These are phyloP conservation scores for Zaprionus vittiger DNA, from an alignment of 1,140 invertebrate genomes.

Conservation along the genomic window DNA sequence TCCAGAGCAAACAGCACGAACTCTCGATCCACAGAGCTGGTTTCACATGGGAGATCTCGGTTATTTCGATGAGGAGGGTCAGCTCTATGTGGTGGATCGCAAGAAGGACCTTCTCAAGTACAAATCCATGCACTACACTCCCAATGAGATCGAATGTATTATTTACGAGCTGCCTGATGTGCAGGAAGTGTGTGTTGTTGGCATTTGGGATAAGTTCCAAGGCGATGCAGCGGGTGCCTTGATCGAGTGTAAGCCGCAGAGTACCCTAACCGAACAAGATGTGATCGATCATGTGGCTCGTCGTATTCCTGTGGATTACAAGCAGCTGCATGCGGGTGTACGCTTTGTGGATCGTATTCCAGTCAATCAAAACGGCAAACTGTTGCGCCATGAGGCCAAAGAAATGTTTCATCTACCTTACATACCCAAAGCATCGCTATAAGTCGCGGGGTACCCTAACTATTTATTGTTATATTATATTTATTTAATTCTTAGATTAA, in stretches of 20 bases:
- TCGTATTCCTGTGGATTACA: conserved; percentile 78
- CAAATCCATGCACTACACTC: conserved; percentile 62
- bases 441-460: neutral
- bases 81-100: conserved; percentile 88
- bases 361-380: conserved; percentile 87
- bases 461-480: neutral
- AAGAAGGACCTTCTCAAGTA: conserved; percentile 91
- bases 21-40: conserved; percentile 87
- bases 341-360: conserved; percentile 87
- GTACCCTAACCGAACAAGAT: conserved; percentile 30
- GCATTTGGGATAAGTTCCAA: conserved; percentile 34
- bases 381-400: conserved; percentile 85
- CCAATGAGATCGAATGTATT: conserved; percentile 57
- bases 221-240: conserved; percentile 55
- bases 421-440: conserved; percentile 19
- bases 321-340: conserved; percentile 86
- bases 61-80: conserved; percentile 87
- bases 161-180: conserved; percentile 43
- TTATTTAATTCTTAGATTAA: neutral
- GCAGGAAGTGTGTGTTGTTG: conserved; percentile 53
- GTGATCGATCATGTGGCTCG: conserved; percentile 45
- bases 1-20: conserved; percentile 85
- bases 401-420: conserved; percentile 45
- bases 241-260: conserved; percentile 21
- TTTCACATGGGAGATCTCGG: conserved; percentile 90